Conservation (phyloP, 2,888 invertebrate genomes). For the Diploptera punctata region DNA sequence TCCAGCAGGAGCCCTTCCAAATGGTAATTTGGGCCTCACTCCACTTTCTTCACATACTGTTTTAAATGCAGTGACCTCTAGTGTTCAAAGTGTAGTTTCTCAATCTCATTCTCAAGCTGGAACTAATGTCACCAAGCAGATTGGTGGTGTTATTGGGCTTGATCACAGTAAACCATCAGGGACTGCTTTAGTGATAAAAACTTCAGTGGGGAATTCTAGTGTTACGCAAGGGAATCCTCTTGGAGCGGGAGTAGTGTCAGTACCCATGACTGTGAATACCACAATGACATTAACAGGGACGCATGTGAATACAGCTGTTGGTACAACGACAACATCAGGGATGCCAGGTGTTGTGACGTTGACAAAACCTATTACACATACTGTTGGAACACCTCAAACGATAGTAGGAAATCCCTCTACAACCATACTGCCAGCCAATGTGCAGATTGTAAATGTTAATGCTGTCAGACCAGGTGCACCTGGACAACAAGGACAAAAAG, state of each 20-base stretch:
- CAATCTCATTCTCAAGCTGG: conserved; percentile 44
- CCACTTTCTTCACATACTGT: conserved; percentile 60
- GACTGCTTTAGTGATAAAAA: conserved; percentile 57
- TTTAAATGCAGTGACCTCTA: conserved; percentile 59
- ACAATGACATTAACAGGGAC: conserved; percentile 49
- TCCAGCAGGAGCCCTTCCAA: conserved; percentile 66
- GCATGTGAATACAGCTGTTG: conserved; percentile 54
- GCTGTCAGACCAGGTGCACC: conserved; percentile 74
- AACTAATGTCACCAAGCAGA: conserved; percentile 45
- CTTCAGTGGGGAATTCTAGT: conserved; percentile 46
- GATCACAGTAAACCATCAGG: conserved; percentile 51
- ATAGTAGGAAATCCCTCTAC: conserved; percentile 68
- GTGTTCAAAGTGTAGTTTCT: conserved; percentile 51
- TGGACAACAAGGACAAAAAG: conserved; percentile 73
- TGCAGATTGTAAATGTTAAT: conserved; percentile 81
- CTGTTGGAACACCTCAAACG: conserved; percentile 65
- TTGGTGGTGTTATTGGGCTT: conserved; percentile 44
- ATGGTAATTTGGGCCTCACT: conserved; percentile 72
- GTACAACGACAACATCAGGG: conserved; percentile 55
- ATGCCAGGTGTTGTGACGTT: conserved; percentile 70
- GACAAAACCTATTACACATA: conserved; percentile 64
- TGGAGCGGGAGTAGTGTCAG: conserved; percentile 63
- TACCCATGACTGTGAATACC: conserved; percentile 69
- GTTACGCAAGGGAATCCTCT: conserved; percentile 46
- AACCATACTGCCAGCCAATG: conserved; percentile 71